These are phyloP conservation scores for Nesidiocoris tenuis DNA, from an alignment of 2,888 invertebrate species.

Conservation along the genomic window DNA sequence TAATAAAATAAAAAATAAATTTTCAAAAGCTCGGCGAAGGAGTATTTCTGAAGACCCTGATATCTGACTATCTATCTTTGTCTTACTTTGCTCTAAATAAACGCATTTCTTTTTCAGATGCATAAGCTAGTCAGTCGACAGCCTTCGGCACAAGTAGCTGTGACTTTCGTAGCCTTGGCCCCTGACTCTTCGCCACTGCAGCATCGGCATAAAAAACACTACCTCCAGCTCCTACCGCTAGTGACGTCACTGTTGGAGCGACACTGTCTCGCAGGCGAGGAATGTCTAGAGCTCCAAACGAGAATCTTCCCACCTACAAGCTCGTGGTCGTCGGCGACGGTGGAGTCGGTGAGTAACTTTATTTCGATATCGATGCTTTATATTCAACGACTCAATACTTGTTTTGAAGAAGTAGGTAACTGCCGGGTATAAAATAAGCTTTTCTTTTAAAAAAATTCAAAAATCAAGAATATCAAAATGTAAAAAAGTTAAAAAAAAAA, in stretches of 20 bases:
- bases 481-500: no score
- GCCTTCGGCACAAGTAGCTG: constrained; percentile 1
- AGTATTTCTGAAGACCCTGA: no score
- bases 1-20: no score
- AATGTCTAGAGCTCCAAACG: constrained; percentile 56
- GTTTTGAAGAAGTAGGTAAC: no score
- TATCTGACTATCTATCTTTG: no score
- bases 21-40: no score
- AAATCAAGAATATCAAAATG: neutral
- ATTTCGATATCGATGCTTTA: neutral
- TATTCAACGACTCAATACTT: no score
- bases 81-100: no score
- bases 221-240: constrained; percentile 5
- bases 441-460: neutral
- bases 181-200: neutral
- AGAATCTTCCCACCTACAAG: constrained; percentile 64
- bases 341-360: constrained; percentile 68
- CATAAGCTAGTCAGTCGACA: constrained; percentile 24
- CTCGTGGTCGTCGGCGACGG: constrained; percentile 92
- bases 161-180: neutral
- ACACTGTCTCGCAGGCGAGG: constrained; percentile 41
- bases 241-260: neutral
- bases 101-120: constrained; percentile 34
- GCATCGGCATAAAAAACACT: neutral
- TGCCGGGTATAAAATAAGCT: no score